Evolutionary conservation across 2,888 invertebrate genomes (phyloP).

Genomic region (Synergus umbraculus): DNA sequence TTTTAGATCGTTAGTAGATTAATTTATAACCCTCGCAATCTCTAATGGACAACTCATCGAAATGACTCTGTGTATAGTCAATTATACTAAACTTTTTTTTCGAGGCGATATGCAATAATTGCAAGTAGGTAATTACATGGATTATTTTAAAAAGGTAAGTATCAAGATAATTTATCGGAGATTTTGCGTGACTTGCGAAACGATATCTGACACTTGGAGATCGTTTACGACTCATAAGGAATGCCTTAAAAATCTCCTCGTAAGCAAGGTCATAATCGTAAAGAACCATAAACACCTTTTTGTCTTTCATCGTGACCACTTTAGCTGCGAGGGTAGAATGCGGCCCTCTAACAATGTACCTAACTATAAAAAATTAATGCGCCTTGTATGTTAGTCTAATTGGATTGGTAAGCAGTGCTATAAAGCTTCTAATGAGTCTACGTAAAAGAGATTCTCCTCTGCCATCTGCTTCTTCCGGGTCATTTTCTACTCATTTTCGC

Average conservation of each 20-base stretch:
- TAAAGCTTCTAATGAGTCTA: slow-evolving; percentile 34
- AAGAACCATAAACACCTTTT: slow-evolving; percentile 57
- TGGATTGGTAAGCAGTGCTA: slow-evolving; percentile 33
- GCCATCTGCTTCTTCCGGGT: slow-evolving; percentile 16
- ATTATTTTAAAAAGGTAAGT: slow-evolving; percentile 41
- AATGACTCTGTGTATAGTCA: background rate
- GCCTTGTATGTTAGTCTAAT: slow-evolving; percentile 28
- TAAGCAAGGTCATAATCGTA: slow-evolving; percentile 54
- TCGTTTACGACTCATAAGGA: slow-evolving; percentile 50
- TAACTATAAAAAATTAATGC: slow-evolving; percentile 37
- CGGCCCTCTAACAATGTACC: slow-evolving; percentile 19
- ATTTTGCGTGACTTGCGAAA: slow-evolving; percentile 49
- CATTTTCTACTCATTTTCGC: background rate
- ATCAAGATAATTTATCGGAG: slow-evolving; percentile 50
- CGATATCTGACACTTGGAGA: slow-evolving; percentile 52
- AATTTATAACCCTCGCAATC: slow-evolving; percentile 33
- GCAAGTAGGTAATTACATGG: slow-evolving; percentile 44
- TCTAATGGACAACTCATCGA: slow-evolving; percentile 4
- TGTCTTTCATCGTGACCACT: slow-evolving; percentile 47
- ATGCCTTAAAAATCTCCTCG: slow-evolving; percentile 46
- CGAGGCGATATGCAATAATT: slow-evolving; percentile 12
- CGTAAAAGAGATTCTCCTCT: background rate
- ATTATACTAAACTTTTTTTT: slow-evolving; percentile 4
- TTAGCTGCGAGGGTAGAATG: slow-evolving; percentile 8
- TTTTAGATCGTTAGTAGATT: slow-evolving; percentile 27